A percentile compares a stretch with the other conserved stretches of the same genome.
These are phyloP conservation scores for Hyppa rectilinea DNA, from an alignment of 2,888 invertebrate species.

Conservation along the genomic window DNA sequence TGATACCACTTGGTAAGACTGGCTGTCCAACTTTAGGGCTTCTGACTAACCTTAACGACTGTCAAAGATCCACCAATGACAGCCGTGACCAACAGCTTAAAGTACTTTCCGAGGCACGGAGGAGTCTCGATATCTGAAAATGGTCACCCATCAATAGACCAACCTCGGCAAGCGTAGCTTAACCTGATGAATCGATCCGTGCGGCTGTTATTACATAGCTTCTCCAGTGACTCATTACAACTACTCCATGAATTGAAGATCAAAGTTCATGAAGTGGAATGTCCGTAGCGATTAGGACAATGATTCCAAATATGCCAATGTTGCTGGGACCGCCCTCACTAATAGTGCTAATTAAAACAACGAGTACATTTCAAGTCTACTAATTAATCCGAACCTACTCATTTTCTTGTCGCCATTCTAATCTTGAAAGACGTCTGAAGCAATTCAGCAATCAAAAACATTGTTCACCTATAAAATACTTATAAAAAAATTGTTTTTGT, in stretches of 20 bases:
- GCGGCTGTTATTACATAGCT: too few species aligned
- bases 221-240: constrained; percentile 27
- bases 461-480: neutral
- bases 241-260: constrained; percentile 51
- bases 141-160: too few species aligned
- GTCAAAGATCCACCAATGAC: too few species aligned
- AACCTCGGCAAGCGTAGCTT: too few species aligned
- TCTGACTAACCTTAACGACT: too few species aligned
- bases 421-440: constrained; percentile 20
- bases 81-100: too few species aligned
- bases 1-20: too few species aligned
- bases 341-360: constrained; percentile 59
- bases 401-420: constrained; percentile 35
- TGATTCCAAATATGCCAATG: constrained; percentile 62
- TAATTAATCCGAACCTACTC: constrained; percentile 54
- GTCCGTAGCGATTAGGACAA: constrained; percentile 59
- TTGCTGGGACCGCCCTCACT: constrained; percentile 61
- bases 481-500: too few species aligned
- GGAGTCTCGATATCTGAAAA: too few species aligned
- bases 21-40: too few species aligned
- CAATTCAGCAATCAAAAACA: constrained; percentile 13
- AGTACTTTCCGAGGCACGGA: too few species aligned
- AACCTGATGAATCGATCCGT: too few species aligned
- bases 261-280: constrained; percentile 62
- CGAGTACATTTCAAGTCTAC: constrained; percentile 41